phyloP scores from a whole-genome alignment of 2,113 vertebrate genomes.

The Strix aluco region DNA sequence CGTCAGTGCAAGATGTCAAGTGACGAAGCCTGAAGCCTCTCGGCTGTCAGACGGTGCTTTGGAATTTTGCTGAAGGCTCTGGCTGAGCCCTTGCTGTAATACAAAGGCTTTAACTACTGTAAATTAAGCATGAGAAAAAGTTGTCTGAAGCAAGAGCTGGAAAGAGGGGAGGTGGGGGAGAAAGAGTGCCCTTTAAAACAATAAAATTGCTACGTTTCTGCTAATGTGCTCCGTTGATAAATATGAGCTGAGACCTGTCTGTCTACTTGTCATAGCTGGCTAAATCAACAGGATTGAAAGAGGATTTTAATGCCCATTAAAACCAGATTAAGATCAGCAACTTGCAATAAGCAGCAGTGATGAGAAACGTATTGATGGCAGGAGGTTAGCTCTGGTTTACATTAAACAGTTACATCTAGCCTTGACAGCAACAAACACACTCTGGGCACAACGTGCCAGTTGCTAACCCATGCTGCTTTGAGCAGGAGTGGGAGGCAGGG shows the following conservation, averaged over 20 bases:
- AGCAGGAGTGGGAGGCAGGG: neutral
- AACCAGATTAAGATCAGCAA: conserved; percentile 49
- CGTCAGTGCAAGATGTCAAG: neutral
- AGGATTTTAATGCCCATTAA: conserved; percentile 47
- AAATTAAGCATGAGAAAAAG: conserved; percentile 22
- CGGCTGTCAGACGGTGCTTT: conserved; percentile 1
- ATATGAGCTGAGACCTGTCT: neutral
- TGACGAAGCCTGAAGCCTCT: conserved; percentile 19
- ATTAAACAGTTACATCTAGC: conserved; percentile 2
- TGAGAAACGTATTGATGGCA: neutral
- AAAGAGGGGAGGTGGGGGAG: neutral
- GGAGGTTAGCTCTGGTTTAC: conserved; percentile 27
- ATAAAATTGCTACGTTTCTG: neutral
- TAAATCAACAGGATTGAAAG: conserved; percentile 26
- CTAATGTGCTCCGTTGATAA: neutral
- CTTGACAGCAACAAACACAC: neutral
- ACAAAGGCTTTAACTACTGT: conserved; percentile 4
- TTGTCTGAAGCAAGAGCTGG: neutral
- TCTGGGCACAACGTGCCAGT: neutral
- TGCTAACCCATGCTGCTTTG: neutral
- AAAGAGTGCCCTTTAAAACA: conserved; percentile 12
- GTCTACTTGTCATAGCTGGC: conserved; percentile 4
- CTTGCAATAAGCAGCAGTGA: conserved; percentile 11
- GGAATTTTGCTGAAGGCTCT: conserved; percentile 48
- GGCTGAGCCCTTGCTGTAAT: neutral